Percentiles rank a stretch among this genome's conserved stretches.
Evolutionary conservation across 2,797 vertebrate species (phyloP).

Genomic region (Zonotrichia albicollis): DNA sequence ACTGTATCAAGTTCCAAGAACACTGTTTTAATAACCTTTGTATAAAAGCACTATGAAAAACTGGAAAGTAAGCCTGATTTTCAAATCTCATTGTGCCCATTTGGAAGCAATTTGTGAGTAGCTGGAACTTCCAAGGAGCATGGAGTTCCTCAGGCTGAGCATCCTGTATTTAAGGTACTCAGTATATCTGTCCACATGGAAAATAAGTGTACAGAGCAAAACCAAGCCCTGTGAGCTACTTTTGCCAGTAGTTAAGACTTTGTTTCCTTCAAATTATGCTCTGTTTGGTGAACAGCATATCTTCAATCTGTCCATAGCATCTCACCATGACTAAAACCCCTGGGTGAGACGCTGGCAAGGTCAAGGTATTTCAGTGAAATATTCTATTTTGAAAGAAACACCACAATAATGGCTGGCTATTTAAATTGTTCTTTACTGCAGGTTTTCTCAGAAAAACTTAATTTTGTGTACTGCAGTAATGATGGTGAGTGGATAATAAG

Average conservation of each 20-base stretch:
- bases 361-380: not conserved
- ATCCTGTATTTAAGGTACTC: not conserved
- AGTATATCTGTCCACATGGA: not conserved
- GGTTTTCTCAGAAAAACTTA: slow-evolving; percentile 47
- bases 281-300: not conserved
- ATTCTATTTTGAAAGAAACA: not conserved
- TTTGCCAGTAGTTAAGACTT: not conserved
- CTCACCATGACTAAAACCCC: not conserved
- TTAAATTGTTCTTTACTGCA: slow-evolving; percentile 30
- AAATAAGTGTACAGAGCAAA: not conserved
- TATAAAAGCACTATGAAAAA: not conserved
- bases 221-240: not conserved
- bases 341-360: not conserved
- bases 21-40: not conserved
- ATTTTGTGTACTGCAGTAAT: slow-evolving; percentile 46
- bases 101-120: not conserved
- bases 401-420: not conserved
- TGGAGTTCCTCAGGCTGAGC: not conserved
- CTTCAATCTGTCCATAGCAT: not conserved
- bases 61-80: not conserved
- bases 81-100: not conserved
- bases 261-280: not conserved
- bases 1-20: not conserved
- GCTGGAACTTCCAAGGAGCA: not conserved
- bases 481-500: slow-evolving; percentile 84